Conservation (phyloP, 2,888 invertebrate species). For the Prenolepis imparis region DNA sequence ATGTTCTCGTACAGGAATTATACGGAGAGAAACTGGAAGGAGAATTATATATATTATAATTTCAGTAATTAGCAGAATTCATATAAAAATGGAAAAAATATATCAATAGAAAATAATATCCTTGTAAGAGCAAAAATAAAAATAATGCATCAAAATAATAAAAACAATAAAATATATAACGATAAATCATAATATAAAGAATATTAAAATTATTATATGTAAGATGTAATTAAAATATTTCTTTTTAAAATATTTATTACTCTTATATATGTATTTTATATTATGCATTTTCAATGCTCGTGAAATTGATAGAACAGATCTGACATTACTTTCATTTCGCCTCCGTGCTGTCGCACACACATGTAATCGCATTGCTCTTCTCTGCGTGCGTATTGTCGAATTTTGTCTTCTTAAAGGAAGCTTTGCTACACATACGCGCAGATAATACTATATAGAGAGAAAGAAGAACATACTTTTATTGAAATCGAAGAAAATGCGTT, state of each 20-base stretch:
- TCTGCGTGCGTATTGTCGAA: neutral
- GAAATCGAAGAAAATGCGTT: conserved; percentile 33
- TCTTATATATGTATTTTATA: no score
- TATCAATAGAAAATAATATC: neutral
- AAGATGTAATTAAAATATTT: neutral
- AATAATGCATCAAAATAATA: neutral
- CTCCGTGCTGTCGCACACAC: neutral
- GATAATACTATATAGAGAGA: conserved; percentile 4
- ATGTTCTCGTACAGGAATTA: neutral
- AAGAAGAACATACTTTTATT: conserved; percentile 20
- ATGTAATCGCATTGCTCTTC: neutral
- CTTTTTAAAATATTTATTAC: neutral
- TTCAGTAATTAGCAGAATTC: neutral
- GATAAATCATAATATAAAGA: neutral
- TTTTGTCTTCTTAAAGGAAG: conserved; percentile 31
- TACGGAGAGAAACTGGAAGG: neutral
- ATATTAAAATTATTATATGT: neutral
- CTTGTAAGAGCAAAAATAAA: neutral
- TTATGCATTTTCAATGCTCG: neutral
- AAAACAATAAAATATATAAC: conserved; percentile 43
- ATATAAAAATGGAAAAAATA: neutral
- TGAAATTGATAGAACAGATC: neutral
- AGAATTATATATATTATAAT: neutral
- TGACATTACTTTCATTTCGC: neutral
- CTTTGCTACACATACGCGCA: conserved; percentile 1